phyloP scores from a whole-genome alignment of 2,888 invertebrate genomes.

The Hemaris fuciformis region DNA sequence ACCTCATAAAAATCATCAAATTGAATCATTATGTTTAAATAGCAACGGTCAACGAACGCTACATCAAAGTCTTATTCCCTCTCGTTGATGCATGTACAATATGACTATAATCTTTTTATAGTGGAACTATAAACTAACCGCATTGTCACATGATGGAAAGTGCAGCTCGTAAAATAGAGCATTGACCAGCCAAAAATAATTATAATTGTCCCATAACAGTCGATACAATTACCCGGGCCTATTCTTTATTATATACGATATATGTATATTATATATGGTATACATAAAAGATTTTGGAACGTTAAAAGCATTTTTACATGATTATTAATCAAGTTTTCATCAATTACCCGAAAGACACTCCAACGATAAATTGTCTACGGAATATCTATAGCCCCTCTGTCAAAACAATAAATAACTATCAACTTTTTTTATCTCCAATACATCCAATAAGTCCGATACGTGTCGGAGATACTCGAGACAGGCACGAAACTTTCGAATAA shows the following conservation, averaged over 20 bases:
- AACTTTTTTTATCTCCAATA: conserved; percentile 18
- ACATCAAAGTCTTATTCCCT: background rate
- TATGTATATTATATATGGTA: too few relatives aligned
- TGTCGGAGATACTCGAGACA: conserved; percentile 39
- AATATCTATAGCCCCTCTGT: background rate
- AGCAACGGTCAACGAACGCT: background rate
- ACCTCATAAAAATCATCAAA: background rate
- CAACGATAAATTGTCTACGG: conserved; percentile 7
- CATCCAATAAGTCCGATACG: conserved; percentile 40
- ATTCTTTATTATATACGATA: too few relatives aligned
- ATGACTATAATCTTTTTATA: too few relatives aligned
- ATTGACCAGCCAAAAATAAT: too few relatives aligned
- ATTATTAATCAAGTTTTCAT: too few relatives aligned
- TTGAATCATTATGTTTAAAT: background rate
- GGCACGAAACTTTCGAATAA: conserved; percentile 37
- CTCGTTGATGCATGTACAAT: too few relatives aligned
- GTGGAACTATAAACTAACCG: too few relatives aligned
- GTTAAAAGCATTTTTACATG: too few relatives aligned
- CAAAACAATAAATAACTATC: conserved; percentile 18
- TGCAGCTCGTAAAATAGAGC: too few relatives aligned
- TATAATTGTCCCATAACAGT: too few relatives aligned
- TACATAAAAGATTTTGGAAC: too few relatives aligned
- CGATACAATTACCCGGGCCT: too few relatives aligned
- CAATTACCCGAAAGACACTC: background rate
- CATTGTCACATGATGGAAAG: background rate